A percentile compares a stretch with the other conserved stretches of the same genome.
These are phyloP conservation scores for Chrysomallon squamiferum DNA, from an alignment of 1,140 invertebrate species.

Conservation along the genomic window DNA sequence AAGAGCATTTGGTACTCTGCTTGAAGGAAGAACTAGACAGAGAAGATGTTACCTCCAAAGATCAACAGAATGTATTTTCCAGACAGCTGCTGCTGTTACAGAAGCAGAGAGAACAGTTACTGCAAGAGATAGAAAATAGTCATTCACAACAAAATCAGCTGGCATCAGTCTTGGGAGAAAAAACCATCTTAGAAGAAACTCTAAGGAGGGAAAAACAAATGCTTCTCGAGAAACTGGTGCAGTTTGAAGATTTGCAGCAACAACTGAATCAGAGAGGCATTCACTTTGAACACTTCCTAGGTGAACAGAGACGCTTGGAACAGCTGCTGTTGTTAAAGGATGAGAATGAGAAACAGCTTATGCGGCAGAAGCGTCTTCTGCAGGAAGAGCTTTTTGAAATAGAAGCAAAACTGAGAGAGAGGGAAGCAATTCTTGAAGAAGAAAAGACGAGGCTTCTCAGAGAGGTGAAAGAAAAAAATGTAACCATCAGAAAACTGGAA, in stretches of 20 bases:
- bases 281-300: conserved; percentile 26
- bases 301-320: conserved; percentile 43
- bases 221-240: conserved; percentile 41
- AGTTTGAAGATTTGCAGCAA: conserved; percentile 27
- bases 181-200: conserved; percentile 37
- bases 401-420: conserved; percentile 45
- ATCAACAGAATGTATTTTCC: conserved; percentile 33
- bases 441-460: conserved; percentile 43
- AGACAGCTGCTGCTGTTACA: conserved; percentile 50
- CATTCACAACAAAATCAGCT: conserved; percentile 24
- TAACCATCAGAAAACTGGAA: conserved; percentile 14
- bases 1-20: conserved; percentile 42
- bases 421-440: conserved; percentile 45
- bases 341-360: conserved; percentile 47
- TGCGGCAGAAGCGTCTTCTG: conserved; percentile 51
- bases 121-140: conserved; percentile 36
- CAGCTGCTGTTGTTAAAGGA: conserved; percentile 50
- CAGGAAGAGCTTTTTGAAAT: conserved; percentile 51
- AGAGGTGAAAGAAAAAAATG: conserved; percentile 40
- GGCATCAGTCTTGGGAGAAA: conserved; percentile 29
- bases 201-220: conserved; percentile 45
- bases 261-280: conserved; percentile 33
- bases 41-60: conserved; percentile 15
- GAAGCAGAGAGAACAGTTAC: conserved; percentile 49
- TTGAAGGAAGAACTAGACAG: conserved; percentile 28